phyloP scores from a whole-genome alignment of 2,113 vertebrate genomes.

The Manacus vitellinus region DNA sequence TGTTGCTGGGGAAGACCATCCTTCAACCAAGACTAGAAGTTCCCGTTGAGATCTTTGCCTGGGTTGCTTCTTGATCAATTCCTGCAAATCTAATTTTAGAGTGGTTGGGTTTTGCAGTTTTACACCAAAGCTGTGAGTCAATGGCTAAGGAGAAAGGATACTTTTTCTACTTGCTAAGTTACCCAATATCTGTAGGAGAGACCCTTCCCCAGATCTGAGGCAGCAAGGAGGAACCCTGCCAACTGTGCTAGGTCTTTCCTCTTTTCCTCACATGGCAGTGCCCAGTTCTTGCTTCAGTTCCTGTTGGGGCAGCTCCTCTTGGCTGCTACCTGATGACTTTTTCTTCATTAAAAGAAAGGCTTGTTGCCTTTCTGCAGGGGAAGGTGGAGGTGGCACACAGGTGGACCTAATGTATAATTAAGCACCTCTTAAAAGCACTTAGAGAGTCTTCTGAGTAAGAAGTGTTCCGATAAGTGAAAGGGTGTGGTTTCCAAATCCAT shows the following conservation, averaged over 20 bases:
- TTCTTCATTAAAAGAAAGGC: not conserved
- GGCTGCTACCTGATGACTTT: not conserved
- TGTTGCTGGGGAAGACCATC: not conserved
- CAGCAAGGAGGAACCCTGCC: not conserved
- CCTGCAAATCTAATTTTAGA: not conserved
- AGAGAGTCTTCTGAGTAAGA: not conserved
- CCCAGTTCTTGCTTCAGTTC: not conserved
- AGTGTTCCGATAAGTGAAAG: not conserved
- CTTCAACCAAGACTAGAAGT: not conserved
- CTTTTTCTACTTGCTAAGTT: not conserved
- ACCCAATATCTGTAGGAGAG: not conserved
- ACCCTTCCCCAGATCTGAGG: not conserved
- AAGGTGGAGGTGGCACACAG: not conserved
- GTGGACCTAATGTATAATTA: conserved; percentile 9
- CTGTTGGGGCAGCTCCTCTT: not conserved
- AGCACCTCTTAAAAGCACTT: not conserved
- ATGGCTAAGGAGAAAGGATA: not conserved
- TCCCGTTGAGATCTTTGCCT: not conserved
- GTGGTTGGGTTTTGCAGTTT: not conserved
- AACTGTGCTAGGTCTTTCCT: not conserved
- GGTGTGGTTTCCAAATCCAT: not conserved
- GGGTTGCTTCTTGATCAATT: not conserved
- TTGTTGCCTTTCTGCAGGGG: not conserved
- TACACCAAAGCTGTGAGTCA: not conserved
- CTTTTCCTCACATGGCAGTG: rapidly evolving